Percentiles rank a stretch among this genome's conserved stretches.
Conservation (phyloP, 2,888 invertebrate genomes). For the Synanthedon formicaeformis region DNA sequence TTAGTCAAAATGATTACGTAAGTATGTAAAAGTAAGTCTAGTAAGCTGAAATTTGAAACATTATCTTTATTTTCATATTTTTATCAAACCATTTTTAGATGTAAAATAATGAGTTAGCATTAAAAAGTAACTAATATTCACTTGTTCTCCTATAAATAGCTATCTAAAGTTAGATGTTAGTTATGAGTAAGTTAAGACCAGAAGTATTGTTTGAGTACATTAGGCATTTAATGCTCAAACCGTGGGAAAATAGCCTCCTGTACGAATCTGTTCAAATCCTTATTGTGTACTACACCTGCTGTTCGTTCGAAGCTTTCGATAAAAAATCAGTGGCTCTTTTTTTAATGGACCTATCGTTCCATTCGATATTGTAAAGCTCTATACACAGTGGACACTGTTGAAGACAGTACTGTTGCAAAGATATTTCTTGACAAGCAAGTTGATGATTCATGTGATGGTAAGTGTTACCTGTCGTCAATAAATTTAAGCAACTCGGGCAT, state of each 20-base stretch:
- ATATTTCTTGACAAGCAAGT: background rate
- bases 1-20: too few relatives aligned
- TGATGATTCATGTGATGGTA: too few relatives aligned
- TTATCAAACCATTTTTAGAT: too few relatives aligned
- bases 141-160: too few relatives aligned
- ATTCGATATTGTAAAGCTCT: conserved; percentile 38
- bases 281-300: conserved; percentile 68
- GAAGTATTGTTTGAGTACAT: conserved; percentile 16
- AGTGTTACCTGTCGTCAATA: too few relatives aligned
- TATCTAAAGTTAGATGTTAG: too few relatives aligned
- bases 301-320: conserved; percentile 65
- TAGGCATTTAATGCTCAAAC: conserved; percentile 40
- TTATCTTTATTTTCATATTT: too few relatives aligned
- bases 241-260: conserved; percentile 70
- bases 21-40: too few relatives aligned
- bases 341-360: conserved; percentile 46
- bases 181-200: background rate
- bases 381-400: conserved; percentile 1
- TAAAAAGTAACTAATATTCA: background rate
- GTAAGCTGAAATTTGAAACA: too few relatives aligned
- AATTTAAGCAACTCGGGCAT: too few relatives aligned
- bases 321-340: conserved; percentile 59
- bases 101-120: too few relatives aligned
- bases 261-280: conserved; percentile 62
- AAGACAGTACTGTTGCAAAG: background rate